phyloP scores from a whole-genome alignment of 2,797 vertebrate species.

The Menidia menidia region DNA sequence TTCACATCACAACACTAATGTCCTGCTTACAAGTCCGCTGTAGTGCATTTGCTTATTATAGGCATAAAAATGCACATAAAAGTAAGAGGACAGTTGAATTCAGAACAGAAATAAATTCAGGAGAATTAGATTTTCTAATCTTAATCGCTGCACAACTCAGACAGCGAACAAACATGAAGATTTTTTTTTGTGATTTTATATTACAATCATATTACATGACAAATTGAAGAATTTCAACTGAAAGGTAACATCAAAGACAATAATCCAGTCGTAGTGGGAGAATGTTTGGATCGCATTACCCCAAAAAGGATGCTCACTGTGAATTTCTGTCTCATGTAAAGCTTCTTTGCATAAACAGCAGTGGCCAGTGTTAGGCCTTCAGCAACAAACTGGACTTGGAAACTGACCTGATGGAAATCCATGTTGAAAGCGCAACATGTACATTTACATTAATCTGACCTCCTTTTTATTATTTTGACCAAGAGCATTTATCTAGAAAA shows the following conservation, averaged over 20 bases:
- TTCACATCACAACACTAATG: constrained; percentile 33
- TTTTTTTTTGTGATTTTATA: neutral
- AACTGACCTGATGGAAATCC: constrained; percentile 29
- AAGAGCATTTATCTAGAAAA: neutral
- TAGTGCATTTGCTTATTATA: constrained; percentile 16
- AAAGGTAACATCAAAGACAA: constrained; percentile 18
- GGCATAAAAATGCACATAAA: constrained; percentile 17
- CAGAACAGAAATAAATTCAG: constrained; percentile 1
- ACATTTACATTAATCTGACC: constrained; percentile 50
- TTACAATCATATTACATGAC: constrained; percentile 10
- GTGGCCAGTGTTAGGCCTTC: constrained; percentile 26
- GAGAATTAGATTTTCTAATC: neutral
- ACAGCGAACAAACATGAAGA: constrained; percentile 16
- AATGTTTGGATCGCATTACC: too few relatives aligned
- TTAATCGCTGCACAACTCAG: constrained; percentile 10
- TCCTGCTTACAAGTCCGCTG: constrained; percentile 36
- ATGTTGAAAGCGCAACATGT: constrained; percentile 33
- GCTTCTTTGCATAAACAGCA: constrained; percentile 40
- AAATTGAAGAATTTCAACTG: constrained; percentile 10
- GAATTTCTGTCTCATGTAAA: neutral
- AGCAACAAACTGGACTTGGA: constrained; percentile 43
- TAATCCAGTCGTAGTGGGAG: too few relatives aligned
- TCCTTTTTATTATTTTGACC: constrained; percentile 2
- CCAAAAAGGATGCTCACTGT: too few relatives aligned
- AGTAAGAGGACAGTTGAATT: neutral